Conservation (phyloP, 64 coral and sea anemone genomes). For the Catalaphyllia jardinei region DNA sequence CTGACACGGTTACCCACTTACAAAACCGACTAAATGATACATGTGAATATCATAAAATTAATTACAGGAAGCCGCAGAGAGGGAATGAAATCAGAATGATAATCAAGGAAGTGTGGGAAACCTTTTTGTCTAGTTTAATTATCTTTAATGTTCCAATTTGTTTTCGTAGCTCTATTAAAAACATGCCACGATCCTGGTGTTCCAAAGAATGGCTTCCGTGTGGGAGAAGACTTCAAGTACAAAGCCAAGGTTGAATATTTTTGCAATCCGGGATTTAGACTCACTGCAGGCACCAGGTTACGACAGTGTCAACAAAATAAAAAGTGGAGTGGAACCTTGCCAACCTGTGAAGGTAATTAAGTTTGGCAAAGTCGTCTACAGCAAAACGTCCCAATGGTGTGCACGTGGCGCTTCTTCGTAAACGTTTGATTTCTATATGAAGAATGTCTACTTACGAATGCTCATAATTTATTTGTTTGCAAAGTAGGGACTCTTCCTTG, state of each 20-base stretch:
- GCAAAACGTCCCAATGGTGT: not conserved
- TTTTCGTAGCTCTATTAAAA: not conserved
- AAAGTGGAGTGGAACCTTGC: constrained; percentile 74
- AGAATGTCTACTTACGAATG: too few relatives aligned
- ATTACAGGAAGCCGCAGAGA: too few relatives aligned
- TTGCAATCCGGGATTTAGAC: constrained; percentile 76
- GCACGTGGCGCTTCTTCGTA: not conserved
- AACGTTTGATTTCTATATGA: not conserved
- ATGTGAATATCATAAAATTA: too few relatives aligned
- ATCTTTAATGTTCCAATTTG: not conserved
- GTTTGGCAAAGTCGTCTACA: not conserved
- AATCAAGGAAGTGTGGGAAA: too few relatives aligned
- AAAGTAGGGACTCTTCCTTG: too few relatives aligned
- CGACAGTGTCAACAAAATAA: constrained; percentile 70
- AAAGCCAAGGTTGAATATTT: constrained; percentile 68
- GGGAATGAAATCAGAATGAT: too few relatives aligned
- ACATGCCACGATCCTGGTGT: constrained; percentile 71
- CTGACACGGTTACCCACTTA: too few relatives aligned
- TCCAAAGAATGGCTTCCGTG: constrained; percentile 71
- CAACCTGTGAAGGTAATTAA: constrained; percentile 59
- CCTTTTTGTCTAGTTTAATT: not conserved
- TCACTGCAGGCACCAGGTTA: constrained; percentile 54
- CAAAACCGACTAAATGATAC: too few relatives aligned
- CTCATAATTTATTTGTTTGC: too few relatives aligned
- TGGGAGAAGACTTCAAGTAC: constrained; percentile 57